A percentile compares a stretch with the other conserved stretches of the same genome.
Evolutionary conservation across 2,888 invertebrate genomes (phyloP).

Genomic region (Drosophila multiciliata): DNA sequence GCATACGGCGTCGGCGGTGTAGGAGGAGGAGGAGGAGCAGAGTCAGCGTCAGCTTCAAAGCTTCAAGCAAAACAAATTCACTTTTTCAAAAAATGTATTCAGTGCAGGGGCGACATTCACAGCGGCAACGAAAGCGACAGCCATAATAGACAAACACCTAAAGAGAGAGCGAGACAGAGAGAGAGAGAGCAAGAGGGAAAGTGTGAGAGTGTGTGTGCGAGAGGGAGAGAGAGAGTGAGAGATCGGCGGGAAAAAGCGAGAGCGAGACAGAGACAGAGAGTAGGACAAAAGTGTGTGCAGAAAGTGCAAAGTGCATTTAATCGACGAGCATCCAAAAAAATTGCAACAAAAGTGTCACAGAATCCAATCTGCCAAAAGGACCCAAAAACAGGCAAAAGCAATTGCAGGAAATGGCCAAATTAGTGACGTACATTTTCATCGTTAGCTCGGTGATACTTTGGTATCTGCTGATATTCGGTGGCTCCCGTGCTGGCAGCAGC

Average conservation of each 20-base stretch:
- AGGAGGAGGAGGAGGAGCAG: constrained; percentile 14
- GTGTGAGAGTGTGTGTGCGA: not conserved
- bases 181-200: not conserved
- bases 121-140: constrained; percentile 77
- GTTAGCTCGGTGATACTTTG: constrained; percentile 76
- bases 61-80: constrained; percentile 70
- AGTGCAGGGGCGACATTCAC: constrained; percentile 83
- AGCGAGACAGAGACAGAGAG: not conserved
- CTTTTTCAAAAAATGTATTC: constrained; percentile 81
- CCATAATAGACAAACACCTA: constrained; percentile 54
- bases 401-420: constrained; percentile 77
- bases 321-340: constrained; percentile 31
- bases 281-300: constrained; percentile 34
- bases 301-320: constrained; percentile 61
- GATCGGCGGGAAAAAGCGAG: not conserved
- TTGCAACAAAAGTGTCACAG: constrained; percentile 11
- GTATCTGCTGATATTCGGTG: constrained; percentile 79
- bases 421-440: constrained; percentile 81
- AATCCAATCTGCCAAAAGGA: not conserved
- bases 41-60: constrained; percentile 31
- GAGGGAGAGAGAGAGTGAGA: not conserved
- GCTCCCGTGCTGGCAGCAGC: constrained; percentile 41
- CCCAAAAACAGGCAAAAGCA: not conserved
- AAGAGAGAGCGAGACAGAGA: constrained; percentile 4
- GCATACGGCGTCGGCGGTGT: constrained; percentile 12